Base-by-base conservation (phyloP, 1,140 invertebrate species). In the Drosophila orosa region DNA sequence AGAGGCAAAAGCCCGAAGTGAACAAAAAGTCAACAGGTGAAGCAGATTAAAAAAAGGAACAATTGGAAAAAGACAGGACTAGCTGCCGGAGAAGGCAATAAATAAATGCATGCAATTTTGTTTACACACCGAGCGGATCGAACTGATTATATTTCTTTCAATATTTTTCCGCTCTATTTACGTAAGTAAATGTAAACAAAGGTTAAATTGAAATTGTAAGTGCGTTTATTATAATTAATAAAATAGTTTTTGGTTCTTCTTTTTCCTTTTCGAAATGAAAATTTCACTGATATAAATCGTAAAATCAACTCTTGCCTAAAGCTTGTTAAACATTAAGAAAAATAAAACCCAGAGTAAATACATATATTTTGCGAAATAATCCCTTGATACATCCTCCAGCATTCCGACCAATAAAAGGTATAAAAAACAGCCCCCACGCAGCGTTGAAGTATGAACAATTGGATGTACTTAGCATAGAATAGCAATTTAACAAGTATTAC, bases 401-500 rank as follows among this genome's bases (percentile, higher is more conserved):
- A 47, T 56, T 17, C 24, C 13, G 39, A 13, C 65, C 65, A 24
- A 71, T 71, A 71, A 71, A 68, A 48, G 3, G 42, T 24, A 45
- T 9, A 66, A 57, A 57, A 47, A 37, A 12, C 47, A 22, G 50
- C 50, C 25, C 48, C 8, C 15, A 24, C 29, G n/a, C 40, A 31
- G 7, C 12, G 2, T 50, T 60, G 45, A 75, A 54, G 72, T 39
- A 52, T 75, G 72, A 67, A 76, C 73, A 75, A 75, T 76, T 76
- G 62, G 62, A 76, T 67, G 68, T 72, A 72, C 68, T 72, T 72
- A 72, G 68, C 68, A 72, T 72, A 72, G 68, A 72, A 72, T 72
- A 72, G 56, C 68, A 71, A 76, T 76, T 76, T 76, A 76, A 75
- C 61, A 59, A 55, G 73, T 58, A 67, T 76, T 75, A 67, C 73